Conservation (phyloP, 2,797 vertebrate species). For the Danio jaintianensis region DNA sequence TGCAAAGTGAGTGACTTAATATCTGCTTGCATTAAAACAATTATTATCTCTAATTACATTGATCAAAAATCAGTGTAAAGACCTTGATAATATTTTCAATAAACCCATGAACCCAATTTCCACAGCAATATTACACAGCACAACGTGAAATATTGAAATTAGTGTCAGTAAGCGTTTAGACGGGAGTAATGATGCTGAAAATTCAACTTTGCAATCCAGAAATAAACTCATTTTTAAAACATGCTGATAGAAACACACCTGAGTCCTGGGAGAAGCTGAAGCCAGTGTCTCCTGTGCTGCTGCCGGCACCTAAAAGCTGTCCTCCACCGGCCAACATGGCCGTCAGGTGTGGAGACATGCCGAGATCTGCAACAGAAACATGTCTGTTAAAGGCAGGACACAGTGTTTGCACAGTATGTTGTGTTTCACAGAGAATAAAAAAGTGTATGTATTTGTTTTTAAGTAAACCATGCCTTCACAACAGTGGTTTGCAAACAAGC, state of each 20-base stretch:
- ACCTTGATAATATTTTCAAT: background rate
- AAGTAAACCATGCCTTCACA: background rate
- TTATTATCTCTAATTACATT: background rate
- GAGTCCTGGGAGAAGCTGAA: constrained; percentile 98
- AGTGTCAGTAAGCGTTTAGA: too few species aligned
- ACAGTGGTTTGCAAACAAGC: background rate
- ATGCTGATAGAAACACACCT: constrained; percentile 63
- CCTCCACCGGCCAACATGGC: constrained; percentile 90
- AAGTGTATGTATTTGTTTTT: background rate
- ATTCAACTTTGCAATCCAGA: too few species aligned
- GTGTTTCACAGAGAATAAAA: too few species aligned
- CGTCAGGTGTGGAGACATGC: constrained; percentile 94
- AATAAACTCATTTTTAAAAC: too few species aligned
- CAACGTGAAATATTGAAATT: too few species aligned
- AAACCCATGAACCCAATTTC: too few species aligned
- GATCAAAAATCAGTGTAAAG: background rate
- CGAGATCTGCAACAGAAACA: constrained; percentile 83
- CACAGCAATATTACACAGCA: too few species aligned
- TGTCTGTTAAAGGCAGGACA: background rate
- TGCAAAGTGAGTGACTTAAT: too few species aligned
- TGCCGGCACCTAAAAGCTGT: constrained; percentile 87
- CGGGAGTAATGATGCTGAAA: too few species aligned
- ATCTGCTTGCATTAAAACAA: too few species aligned
- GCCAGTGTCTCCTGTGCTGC: constrained; percentile 95
- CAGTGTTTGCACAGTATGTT: background rate